Evolutionary conservation across 1,140 invertebrate genomes (phyloP).

Genomic region (Drosophila mayri): DNA sequence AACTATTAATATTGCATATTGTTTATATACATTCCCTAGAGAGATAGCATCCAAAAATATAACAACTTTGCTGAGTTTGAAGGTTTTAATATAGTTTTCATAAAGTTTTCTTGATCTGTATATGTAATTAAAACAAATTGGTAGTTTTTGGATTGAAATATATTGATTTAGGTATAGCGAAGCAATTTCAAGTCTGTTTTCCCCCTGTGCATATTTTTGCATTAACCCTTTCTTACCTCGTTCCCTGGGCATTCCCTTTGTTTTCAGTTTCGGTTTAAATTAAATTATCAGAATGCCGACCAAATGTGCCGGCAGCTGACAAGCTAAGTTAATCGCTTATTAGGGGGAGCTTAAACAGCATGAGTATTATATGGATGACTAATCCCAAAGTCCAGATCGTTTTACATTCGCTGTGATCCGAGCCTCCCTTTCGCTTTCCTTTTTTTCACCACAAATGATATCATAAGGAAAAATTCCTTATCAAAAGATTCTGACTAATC

Average conservation of each 20-base stretch:
- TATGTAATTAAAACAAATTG: no score
- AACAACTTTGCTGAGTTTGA: no score
- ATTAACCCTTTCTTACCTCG: slow-evolving; percentile 5
- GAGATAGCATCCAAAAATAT: no score
- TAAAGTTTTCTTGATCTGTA: no score
- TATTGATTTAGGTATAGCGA: no score
- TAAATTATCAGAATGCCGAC: slow-evolving; percentile 55
- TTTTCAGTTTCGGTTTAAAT: slow-evolving; percentile 54
- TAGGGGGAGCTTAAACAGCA: slow-evolving; percentile 12
- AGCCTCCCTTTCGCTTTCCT: slow-evolving; percentile 13
- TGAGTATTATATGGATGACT: slow-evolving; percentile 23
- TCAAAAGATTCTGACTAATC: slow-evolving; percentile 28
- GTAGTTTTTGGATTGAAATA: no score
- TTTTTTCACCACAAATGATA: slow-evolving; percentile 1
- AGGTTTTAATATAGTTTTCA: no score
- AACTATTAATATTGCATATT: no score
- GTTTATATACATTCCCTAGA: no score
- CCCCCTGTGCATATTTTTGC: slow-evolving; percentile 17
- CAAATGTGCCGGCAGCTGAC: slow-evolving; percentile 25
- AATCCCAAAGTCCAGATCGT: slow-evolving; percentile 29
- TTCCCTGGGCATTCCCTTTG: slow-evolving; percentile 35
- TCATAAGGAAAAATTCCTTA: slow-evolving; percentile 25
- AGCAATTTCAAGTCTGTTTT: no score
- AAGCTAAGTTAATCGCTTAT: slow-evolving; percentile 14
- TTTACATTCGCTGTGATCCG: slow-evolving; percentile 10